These are phyloP conservation scores for Galeruca laticollis DNA, from an alignment of 2,888 invertebrate species.

Conservation along the genomic window DNA sequence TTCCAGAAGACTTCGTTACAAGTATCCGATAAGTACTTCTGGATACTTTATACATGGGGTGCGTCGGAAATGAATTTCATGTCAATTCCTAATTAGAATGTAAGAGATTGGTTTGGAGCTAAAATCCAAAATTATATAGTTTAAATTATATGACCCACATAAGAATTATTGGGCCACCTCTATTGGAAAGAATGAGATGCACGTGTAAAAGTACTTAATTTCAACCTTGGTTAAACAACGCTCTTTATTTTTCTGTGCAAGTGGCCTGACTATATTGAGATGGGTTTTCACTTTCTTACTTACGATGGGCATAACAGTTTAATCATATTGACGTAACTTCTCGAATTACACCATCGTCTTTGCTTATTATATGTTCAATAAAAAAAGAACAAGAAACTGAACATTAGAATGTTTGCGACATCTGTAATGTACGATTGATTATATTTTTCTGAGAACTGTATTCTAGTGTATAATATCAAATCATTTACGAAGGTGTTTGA, in stretches of 20 bases:
- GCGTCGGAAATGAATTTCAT: too few relatives aligned
- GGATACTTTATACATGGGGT: too few relatives aligned
- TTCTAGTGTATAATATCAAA: background rate
- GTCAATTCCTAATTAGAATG: too few relatives aligned
- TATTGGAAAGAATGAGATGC: constrained; percentile 1
- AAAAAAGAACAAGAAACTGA: constrained; percentile 26
- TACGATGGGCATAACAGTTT: constrained; percentile 39
- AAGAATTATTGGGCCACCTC: too few relatives aligned
- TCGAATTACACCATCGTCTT: constrained; percentile 35
- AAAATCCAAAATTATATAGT: too few relatives aligned
- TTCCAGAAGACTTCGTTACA: too few relatives aligned
- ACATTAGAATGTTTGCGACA: constrained; percentile 22
- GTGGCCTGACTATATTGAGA: constrained; percentile 6
- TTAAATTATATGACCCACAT: too few relatives aligned
- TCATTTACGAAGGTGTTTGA: too few relatives aligned
- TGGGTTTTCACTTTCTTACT: constrained; percentile 45
- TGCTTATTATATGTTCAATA: constrained; percentile 32
- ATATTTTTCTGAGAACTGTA: background rate
- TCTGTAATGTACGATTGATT: constrained; percentile 7
- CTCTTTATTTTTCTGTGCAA: background rate
- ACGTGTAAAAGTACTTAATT: background rate
- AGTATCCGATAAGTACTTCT: too few relatives aligned
- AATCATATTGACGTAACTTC: constrained; percentile 43
- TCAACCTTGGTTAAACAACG: background rate
- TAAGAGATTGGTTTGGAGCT: too few relatives aligned